Conservation (phyloP, 2,888 invertebrate genomes). For the Caradrina kadenii region DNA sequence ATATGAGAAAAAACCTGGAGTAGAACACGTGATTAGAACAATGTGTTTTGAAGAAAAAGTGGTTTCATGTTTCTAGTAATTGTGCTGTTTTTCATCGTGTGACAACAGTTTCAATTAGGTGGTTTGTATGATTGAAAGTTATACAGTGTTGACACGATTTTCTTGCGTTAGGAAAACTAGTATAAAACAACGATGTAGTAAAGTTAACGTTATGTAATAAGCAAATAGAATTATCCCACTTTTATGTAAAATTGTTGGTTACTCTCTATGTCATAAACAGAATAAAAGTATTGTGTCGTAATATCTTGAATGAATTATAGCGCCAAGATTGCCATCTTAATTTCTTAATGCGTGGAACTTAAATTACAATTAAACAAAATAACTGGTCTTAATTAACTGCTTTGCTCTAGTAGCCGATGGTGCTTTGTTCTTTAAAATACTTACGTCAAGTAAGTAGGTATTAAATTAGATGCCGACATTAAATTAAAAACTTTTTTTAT, state of each 20-base stretch:
- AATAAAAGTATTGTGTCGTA: constrained; percentile 50
- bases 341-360: constrained; percentile 67
- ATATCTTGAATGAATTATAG: constrained; percentile 54
- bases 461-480: constrained; percentile 25
- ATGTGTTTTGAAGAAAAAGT: constrained; percentile 46
- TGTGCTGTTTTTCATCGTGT: constrained; percentile 52
- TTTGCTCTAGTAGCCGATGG: constrained; percentile 42
- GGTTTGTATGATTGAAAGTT: constrained; percentile 42
- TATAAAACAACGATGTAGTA: constrained; percentile 6
- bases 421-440: constrained; percentile 33
- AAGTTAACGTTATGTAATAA: constrained; percentile 2
- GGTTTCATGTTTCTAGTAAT: constrained; percentile 40
- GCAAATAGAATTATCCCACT: neutral
- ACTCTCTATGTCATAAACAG: constrained; percentile 25
- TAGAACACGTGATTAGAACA: constrained; percentile 48
- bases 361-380: constrained; percentile 70
- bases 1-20: constrained; percentile 33
- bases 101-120: constrained; percentile 59
- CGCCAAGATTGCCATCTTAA: constrained; percentile 71
- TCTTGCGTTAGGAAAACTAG: constrained; percentile 22
- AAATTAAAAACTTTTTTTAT: constrained; percentile 34
- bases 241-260: neutral
- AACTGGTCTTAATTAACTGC: constrained; percentile 68
- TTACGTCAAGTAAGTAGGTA: constrained; percentile 15
- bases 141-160: constrained; percentile 45